Evolutionary conservation across 2,797 vertebrate genomes (phyloP).

Genomic region (Gambusia yucatana): DNA sequence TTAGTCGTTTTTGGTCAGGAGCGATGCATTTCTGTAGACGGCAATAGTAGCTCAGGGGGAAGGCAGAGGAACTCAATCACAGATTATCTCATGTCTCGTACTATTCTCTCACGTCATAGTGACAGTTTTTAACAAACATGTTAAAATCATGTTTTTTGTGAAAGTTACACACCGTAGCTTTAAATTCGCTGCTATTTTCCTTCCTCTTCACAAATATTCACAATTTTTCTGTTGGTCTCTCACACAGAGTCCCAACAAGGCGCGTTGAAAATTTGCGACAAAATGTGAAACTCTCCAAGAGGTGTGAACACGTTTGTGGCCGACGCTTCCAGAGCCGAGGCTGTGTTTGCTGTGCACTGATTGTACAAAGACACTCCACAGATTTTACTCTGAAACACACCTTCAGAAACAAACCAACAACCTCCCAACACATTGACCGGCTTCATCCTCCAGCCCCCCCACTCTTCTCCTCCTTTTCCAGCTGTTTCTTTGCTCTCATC

Average conservation of each 20-base stretch:
- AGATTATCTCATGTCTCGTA: no score
- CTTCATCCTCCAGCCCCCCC: conserved; percentile 35
- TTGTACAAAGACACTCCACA: conserved; percentile 9
- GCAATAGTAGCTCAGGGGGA: no score
- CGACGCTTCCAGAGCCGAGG: neutral
- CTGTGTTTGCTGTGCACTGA: neutral
- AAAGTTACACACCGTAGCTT: neutral
- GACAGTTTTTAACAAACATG: no score
- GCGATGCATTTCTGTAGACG: no score
- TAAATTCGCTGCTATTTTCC: neutral
- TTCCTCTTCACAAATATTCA: neutral
- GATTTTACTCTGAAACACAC: conserved; percentile 15
- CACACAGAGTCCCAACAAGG: neutral
- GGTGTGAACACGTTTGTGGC: neutral
- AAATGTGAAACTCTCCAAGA: neutral
- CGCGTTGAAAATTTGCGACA: neutral
- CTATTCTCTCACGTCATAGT: no score
- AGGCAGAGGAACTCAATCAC: no score
- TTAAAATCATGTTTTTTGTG: no score
- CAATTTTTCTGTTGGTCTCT: neutral
- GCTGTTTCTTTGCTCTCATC: conserved; percentile 54
- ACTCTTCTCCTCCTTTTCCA: conserved; percentile 30
- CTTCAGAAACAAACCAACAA: conserved; percentile 9
- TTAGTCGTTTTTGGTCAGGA: no score
- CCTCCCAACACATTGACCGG: conserved; percentile 31